These are phyloP conservation scores for Laupala kohalensis DNA, from an alignment of 1,140 invertebrate species.

Conservation along the genomic window DNA sequence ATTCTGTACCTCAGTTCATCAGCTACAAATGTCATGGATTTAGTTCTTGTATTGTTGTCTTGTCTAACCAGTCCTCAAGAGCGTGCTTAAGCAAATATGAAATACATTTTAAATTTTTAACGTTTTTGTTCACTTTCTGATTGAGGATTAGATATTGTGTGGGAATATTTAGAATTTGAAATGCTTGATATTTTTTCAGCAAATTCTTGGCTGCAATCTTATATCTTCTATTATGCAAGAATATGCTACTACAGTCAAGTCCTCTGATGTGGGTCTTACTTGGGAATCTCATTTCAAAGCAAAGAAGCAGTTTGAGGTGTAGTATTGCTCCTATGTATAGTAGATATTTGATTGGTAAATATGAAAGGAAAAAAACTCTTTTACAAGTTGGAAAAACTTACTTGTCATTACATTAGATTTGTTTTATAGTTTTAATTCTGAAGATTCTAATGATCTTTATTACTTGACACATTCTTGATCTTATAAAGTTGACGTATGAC, in stretches of 20 bases:
- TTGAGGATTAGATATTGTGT: background rate
- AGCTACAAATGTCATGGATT: too few relatives aligned
- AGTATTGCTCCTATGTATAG: background rate
- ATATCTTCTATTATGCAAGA: conserved; percentile 73
- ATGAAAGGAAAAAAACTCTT: background rate
- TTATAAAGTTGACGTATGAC: too few relatives aligned
- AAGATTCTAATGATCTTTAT: too few relatives aligned
- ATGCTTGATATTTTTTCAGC: conserved; percentile 28
- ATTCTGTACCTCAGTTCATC: too few relatives aligned
- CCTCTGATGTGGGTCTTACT: conserved; percentile 69
- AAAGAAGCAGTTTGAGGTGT: conserved; percentile 71
- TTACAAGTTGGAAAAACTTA: background rate
- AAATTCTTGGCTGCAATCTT: conserved; percentile 65
- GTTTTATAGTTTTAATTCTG: too few relatives aligned
- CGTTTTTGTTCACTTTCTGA: background rate
- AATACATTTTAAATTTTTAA: background rate
- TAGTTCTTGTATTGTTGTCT: too few relatives aligned
- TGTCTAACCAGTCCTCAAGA: too few relatives aligned
- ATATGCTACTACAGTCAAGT: conserved; percentile 71
- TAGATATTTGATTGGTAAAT: background rate
- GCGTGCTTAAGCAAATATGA: background rate
- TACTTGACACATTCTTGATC: too few relatives aligned
- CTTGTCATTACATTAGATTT: too few relatives aligned
- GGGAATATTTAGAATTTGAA: background rate
- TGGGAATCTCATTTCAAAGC: conserved; percentile 76